Base-by-base conservation (phyloP, 1,140 invertebrate genomes). In the Drosophila triauraria region DNA sequence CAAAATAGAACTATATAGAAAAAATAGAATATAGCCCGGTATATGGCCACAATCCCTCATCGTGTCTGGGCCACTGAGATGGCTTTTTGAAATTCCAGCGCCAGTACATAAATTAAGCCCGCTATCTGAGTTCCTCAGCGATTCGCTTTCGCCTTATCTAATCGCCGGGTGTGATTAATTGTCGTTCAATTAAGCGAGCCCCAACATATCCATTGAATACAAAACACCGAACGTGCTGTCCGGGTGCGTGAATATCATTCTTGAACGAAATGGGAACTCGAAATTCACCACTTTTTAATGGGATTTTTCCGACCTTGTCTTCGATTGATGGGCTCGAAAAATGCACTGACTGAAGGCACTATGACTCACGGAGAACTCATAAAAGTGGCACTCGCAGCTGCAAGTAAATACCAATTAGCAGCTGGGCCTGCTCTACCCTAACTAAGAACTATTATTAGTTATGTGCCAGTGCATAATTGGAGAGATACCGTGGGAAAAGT, bases 81-180 rank as follows among this genome's bases (percentile, higher is more conserved):
- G 72, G 38, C 63, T 40, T 35, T 63, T 75, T 57, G 51, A 47
- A 56, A 77, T 56, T 44, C 43, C 71, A 13, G 30, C 17, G 46
- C 38, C 40, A 65, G 72, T 65, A 57, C 60, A 69, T 69, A 59
- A 77, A 78, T 58, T 77, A 32, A 40, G 27, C 43, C 42, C 32
- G 38, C 51, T 77, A 76, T 77, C 54, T 35, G 50, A 38, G 38
- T 69, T 53, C 12, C 50, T 32, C n/a, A 20, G 47, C 59, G 50
- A 51, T 76, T 76, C 56, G 56, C 10, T 43, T 47, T 38, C 2
- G 8, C 35, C 38, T 38, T 78, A 78, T 78, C 75, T 78, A 35
- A 78, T 78, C 75, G 20, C 15, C 25, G 56, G 13, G 10, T 38
- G 56, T 78, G 75, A 78, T 78, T 78, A 78, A 78, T 78, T 78